Evolutionary conservation across 35 echinoderm and acorn worm genomes (phyloP).

Genomic region (Holothuria glaberrima): DNA sequence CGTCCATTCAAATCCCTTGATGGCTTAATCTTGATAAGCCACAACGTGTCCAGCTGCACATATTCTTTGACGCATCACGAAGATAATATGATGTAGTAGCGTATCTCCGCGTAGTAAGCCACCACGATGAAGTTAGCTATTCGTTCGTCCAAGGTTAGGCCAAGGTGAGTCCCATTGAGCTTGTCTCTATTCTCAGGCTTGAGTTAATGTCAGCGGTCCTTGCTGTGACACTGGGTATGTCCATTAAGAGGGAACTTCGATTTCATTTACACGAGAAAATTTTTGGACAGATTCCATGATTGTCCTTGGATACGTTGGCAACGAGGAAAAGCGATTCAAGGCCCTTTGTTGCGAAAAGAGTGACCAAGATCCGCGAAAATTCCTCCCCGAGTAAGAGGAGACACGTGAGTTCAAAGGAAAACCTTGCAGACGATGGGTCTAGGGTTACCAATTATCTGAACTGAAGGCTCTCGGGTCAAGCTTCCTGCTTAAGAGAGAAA

Average conservation of each 20-base stretch:
- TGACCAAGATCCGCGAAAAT: no score
- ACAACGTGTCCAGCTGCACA: constrained; percentile 23
- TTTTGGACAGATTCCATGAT: background rate
- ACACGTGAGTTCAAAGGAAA: no score
- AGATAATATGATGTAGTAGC: constrained; percentile 55
- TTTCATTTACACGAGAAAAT: background rate
- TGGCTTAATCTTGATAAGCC: constrained; percentile 46
- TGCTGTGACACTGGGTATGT: background rate
- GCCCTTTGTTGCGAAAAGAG: no score
- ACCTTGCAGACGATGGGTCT: no score
- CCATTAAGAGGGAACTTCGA: background rate
- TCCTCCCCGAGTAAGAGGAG: no score
- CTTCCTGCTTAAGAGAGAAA: background rate
- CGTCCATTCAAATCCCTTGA: constrained; percentile 12
- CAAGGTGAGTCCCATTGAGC: constrained; percentile 22
- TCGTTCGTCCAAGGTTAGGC: constrained; percentile 54
- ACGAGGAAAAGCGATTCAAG: no score
- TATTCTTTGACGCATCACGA: constrained; percentile 62
- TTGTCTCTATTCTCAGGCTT: constrained; percentile 37
- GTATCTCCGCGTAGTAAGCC: constrained; percentile 7
- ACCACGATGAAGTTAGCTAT: constrained; percentile 32
- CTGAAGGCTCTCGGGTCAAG: no score
- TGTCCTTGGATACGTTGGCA: no score
- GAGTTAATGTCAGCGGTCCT: constrained; percentile 50
- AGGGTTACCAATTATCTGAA: no score